Base-by-base conservation (phyloP, 2,888 invertebrate genomes). In the Eupithecia tripunctaria region DNA sequence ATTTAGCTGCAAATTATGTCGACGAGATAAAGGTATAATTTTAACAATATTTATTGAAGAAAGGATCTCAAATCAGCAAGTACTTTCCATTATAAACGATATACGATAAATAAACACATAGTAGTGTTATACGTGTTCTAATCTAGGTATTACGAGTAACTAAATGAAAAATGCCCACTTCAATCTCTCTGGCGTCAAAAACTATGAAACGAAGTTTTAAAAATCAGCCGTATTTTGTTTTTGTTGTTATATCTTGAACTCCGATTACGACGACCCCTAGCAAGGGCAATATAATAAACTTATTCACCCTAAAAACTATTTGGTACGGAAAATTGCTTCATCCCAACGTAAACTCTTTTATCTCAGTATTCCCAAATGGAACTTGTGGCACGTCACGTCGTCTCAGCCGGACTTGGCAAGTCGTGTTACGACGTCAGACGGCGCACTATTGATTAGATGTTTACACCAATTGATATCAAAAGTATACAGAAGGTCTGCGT, bases 331-430 rank as follows among this genome's bases (percentile, higher is more conserved):
- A 60, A 60, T 29, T 60, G 27, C 5, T 60, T 60, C 18, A 60
- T 60, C 60, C 60, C 14, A 60, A 60, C 60, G 60, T 29, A 29
- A 60, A 29, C 18, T 29, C 1, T 68, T n/a, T 41, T 18, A 68
- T 60, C 27, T 15, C 5, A 36, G 21, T 67, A 56, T 56, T 56
- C 56, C 56, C 56, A 25, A 56, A 25, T 56, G 18, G 60, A 29
- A 60, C 60, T 18, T 18, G 29, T 36, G 63, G 29, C 29, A n/a
- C 36, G 32, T 32, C 63, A 63, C 32, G 27, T 25, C 32, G 63
- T 36, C 62, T 18, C 18, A 36, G 0, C 32, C 10, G 32, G 29
- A 63, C 63, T 38, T 29, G 60, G 29, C 60, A 29, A 60, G 8
- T 15, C 51, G 8, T 21, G 8, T 8, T 10, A 10, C 21, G 25